Conservation (phyloP, 2,888 invertebrate species). For the Desoria tigrina region DNA sequence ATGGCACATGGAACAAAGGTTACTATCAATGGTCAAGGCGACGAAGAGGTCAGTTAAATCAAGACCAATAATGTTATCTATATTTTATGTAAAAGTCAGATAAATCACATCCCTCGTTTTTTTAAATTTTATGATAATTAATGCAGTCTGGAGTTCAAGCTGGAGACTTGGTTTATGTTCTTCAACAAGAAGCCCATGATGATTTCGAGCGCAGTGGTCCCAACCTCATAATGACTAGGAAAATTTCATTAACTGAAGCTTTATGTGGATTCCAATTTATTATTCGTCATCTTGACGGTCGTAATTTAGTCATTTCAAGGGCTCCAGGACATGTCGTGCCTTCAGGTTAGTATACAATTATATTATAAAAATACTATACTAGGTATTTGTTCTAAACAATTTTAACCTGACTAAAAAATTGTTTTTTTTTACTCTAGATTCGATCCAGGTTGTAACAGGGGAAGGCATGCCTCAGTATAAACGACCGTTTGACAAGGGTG, state of each 20-base stretch:
- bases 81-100: no score
- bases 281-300: constrained; percentile 85
- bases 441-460: constrained; percentile 71
- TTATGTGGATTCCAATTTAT: constrained; percentile 84
- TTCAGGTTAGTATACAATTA: constrained; percentile 67
- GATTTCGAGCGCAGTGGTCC: constrained; percentile 75
- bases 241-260: constrained; percentile 80
- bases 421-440: constrained; percentile 56
- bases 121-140: no score
- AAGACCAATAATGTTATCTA: no score
- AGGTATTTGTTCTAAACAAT: background rate
- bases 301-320: constrained; percentile 74
- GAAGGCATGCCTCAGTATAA: constrained; percentile 90
- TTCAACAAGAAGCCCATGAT: constrained; percentile 78
- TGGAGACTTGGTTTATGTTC: constrained; percentile 84
- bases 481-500: constrained; percentile 82
- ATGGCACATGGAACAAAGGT: constrained; percentile 85
- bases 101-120: no score
- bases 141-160: constrained; percentile 76
- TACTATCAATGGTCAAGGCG: constrained; percentile 82
- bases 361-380: background rate
- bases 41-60: constrained; percentile 66
- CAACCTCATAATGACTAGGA: constrained; percentile 72
- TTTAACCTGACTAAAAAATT: no score
- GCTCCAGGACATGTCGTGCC: constrained; percentile 79